These are phyloP conservation scores for Amblyornis subalaris DNA, from an alignment of 2,113 vertebrate species.

Conservation along the genomic window DNA sequence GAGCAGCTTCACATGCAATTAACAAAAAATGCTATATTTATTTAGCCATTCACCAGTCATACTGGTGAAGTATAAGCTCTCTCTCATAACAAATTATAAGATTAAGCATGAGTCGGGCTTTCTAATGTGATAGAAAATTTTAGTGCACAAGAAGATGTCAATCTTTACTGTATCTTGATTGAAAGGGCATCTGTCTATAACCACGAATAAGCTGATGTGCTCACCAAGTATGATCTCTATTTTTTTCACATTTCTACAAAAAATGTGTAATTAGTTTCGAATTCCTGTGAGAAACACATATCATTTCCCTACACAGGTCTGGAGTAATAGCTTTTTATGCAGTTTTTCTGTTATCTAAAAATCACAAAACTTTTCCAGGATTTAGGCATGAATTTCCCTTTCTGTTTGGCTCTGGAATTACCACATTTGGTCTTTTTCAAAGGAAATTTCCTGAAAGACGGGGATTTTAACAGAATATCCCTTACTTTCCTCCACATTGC, in stretches of 20 bases:
- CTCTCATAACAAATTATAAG: not conserved
- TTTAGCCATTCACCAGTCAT: not conserved
- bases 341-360: not conserved
- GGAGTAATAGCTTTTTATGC: not conserved
- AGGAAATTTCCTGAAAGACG: not conserved
- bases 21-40: not conserved
- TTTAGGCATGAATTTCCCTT: not conserved
- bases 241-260: not conserved
- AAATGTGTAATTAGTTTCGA: not conserved
- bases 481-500: not conserved
- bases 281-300: not conserved
- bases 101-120: not conserved
- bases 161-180: not conserved
- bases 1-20: not conserved
- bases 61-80: not conserved
- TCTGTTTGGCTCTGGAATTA: not conserved
- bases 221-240: not conserved
- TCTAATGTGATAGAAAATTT: not conserved
- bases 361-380: not conserved
- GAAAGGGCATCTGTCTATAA: not conserved
- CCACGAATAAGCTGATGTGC: not conserved
- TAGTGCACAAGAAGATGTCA: not conserved
- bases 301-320: not conserved
- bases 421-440: not conserved
- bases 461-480: not conserved